phyloP scores from a whole-genome alignment of 2,888 invertebrate species.

The Phengaris arion region DNA sequence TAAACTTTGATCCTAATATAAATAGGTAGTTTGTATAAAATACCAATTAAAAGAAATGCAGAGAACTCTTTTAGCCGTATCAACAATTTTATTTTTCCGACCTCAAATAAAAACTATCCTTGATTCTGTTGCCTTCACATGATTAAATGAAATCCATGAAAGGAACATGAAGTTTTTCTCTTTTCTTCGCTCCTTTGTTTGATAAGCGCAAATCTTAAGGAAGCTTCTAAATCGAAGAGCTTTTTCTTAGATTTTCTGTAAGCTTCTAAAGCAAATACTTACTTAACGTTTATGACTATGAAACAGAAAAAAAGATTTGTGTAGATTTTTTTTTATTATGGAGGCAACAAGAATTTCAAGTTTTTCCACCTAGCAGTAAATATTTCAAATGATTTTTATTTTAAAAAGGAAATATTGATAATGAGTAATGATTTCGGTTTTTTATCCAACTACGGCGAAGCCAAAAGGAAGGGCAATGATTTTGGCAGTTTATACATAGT shows the following conservation, averaged over 20 bases:
- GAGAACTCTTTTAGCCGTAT: neutral
- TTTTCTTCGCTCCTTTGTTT: neutral
- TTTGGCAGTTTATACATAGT: no score
- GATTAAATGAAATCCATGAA: constrained; percentile 1
- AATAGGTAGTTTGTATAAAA: no score
- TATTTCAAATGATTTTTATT: neutral
- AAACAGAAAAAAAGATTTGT: no score
- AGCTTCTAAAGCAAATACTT: neutral
- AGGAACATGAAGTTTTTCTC: constrained; percentile 9
- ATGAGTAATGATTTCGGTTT: no score
- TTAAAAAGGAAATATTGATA: no score
- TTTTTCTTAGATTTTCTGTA: neutral
- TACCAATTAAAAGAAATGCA: no score
- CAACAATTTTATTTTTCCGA: neutral
- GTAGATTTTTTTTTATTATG: no score
- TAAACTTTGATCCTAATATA: no score
- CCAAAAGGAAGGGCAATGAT: no score
- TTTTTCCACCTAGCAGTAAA: neutral
- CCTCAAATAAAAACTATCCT: neutral
- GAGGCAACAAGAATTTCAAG: neutral
- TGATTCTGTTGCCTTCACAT: neutral
- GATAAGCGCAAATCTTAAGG: neutral
- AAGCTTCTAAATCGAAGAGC: constrained; percentile 1
- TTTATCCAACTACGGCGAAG: no score
- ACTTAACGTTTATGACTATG: neutral